A percentile compares a stretch with the other conserved stretches of the same genome.
These are phyloP conservation scores for Scolopax bukidnonensis DNA, from an alignment of 2,797 vertebrate species.

Conservation along the genomic window DNA sequence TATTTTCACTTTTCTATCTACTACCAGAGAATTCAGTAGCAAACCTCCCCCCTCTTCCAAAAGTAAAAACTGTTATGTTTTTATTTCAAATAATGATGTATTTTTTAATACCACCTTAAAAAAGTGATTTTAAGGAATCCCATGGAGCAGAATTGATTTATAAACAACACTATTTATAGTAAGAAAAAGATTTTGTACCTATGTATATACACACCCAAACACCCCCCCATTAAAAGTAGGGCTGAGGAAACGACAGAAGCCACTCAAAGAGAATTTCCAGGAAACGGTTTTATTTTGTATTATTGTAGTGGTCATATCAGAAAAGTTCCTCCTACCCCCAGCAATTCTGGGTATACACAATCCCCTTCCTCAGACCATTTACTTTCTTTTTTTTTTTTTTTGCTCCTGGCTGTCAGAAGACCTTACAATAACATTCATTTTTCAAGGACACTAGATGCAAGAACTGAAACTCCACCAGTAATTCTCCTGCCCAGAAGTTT, in stretches of 20 bases:
- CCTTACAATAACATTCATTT: not conserved
- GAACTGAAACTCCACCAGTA: not conserved
- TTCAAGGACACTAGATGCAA: not conserved
- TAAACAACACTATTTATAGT: not conserved
- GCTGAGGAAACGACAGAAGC: not conserved
- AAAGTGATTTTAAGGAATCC: not conserved
- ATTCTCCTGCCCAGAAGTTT: not conserved
- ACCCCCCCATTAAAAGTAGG: not conserved
- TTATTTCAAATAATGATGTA: not conserved
- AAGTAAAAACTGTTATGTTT: not conserved
- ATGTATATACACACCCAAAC: not conserved
- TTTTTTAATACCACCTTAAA: not conserved
- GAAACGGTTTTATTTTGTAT: not conserved
- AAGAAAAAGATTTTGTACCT: not conserved
- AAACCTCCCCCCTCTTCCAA: accelerated
- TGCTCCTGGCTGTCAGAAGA: not conserved
- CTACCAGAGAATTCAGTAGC: not conserved
- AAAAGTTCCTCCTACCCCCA: not conserved
- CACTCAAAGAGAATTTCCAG: not conserved
- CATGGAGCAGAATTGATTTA: not conserved
- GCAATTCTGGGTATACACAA: not conserved
- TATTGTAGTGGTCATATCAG: not conserved
- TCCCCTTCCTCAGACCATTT: not conserved
- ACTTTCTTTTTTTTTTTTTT: not conserved
- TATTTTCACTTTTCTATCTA: not conserved